Conservation (phyloP, 2,888 invertebrate species). For the Drosophila acutilabella region DNA sequence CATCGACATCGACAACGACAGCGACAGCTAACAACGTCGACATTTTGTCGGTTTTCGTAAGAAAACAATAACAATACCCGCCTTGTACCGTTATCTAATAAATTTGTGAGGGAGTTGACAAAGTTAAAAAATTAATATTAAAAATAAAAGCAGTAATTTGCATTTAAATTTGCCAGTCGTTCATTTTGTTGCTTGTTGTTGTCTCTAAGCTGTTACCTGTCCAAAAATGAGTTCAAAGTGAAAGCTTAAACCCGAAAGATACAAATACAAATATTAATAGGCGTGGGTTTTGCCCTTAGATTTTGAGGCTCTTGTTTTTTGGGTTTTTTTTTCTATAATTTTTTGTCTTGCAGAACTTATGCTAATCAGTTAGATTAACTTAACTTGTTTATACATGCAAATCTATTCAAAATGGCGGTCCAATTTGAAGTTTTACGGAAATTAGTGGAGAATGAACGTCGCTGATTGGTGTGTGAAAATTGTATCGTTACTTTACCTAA, state of each 20-base stretch:
- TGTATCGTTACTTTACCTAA: constrained; percentile 44
- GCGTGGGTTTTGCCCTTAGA: constrained; percentile 75
- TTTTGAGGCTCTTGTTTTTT: constrained; percentile 11
- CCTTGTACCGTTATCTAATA: constrained; percentile 71
- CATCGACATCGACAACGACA: constrained; percentile 58
- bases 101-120: constrained; percentile 74
- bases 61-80: constrained; percentile 45
- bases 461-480: constrained; percentile 80
- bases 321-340: constrained; percentile 35
- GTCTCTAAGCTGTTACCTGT: constrained; percentile 48
- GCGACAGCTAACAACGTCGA: constrained; percentile 75
- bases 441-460: constrained; percentile 52
- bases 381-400: constrained; percentile 66
- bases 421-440: constrained; percentile 53
- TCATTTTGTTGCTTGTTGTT: constrained; percentile 59
- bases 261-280: constrained; percentile 29
- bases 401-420: constrained; percentile 70
- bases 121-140: constrained; percentile 22
- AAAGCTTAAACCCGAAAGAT: constrained; percentile 54
- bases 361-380: constrained; percentile 67
- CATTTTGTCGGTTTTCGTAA: constrained; percentile 73
- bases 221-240: constrained; percentile 68
- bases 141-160: constrained; percentile 57
- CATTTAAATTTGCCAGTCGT: constrained; percentile 61
- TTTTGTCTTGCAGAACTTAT: constrained; percentile 53